Evolutionary conservation across 2,888 invertebrate species (phyloP).

Genomic region (Plagodis dolabraria): DNA sequence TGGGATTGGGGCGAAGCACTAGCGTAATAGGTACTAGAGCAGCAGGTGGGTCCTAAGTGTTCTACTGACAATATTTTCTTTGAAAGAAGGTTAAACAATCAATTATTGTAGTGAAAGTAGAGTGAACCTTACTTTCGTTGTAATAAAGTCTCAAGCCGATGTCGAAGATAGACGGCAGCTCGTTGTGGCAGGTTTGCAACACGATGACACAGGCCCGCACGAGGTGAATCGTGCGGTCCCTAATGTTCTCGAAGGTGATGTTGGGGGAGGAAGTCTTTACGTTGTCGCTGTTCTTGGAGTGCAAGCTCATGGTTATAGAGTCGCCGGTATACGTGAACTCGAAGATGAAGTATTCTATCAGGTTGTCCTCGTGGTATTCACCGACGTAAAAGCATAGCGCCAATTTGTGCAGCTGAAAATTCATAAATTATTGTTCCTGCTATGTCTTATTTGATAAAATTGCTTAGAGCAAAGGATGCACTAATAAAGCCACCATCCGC

Average conservation of each 20-base stretch:
- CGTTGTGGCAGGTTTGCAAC: conserved; percentile 46
- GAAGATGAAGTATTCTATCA: conserved; percentile 68
- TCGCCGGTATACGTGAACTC: conserved; percentile 61
- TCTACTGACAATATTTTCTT: too few relatives aligned
- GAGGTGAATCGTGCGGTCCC: conserved; percentile 51
- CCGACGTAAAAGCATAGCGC: conserved; percentile 72
- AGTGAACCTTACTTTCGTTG: conserved; percentile 60
- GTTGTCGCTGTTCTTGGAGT: conserved; percentile 47
- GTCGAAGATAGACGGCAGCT: conserved; percentile 51
- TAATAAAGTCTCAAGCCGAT: conserved; percentile 70
- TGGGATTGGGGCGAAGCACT: too few relatives aligned
- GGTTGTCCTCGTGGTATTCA: conserved; percentile 58
- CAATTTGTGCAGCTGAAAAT: conserved; percentile 63
- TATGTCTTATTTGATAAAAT: too few relatives aligned
- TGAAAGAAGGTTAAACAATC: too few relatives aligned
- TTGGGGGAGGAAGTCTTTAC: conserved; percentile 33
- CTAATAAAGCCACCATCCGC: too few relatives aligned
- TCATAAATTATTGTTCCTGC: too few relatives aligned
- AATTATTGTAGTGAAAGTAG: not conserved
- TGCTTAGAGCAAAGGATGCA: too few relatives aligned
- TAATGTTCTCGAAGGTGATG: conserved; percentile 58
- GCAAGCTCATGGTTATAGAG: conserved; percentile 58
- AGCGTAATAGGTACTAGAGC: too few relatives aligned
- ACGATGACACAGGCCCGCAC: conserved; percentile 58
- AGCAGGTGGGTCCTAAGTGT: too few relatives aligned